A percentile compares a stretch with the other conserved stretches of the same genome.
phyloP scores from a whole-genome alignment of 2,888 invertebrate genomes.

The Liodrosophila aerea region DNA sequence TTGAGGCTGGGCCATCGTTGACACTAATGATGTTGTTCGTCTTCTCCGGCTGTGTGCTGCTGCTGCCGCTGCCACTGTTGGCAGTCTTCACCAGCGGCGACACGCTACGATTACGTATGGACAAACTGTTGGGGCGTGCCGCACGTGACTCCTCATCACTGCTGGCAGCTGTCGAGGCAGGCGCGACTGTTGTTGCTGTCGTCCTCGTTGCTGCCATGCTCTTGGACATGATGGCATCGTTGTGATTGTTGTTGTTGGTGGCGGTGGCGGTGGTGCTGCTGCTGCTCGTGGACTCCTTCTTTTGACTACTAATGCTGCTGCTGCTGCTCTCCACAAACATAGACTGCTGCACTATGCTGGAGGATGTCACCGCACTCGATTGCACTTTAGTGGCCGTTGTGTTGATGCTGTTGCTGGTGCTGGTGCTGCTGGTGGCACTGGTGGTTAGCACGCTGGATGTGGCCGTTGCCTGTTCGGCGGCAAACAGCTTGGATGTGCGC shows the following conservation, averaged over 20 bases:
- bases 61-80: slow-evolving; percentile 31
- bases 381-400: slow-evolving; percentile 74
- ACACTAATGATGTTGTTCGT: slow-evolving; percentile 23
- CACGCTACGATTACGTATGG: slow-evolving; percentile 79
- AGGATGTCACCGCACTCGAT: slow-evolving; percentile 76
- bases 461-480: slow-evolving; percentile 51
- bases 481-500: slow-evolving; percentile 70
- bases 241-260: slow-evolving; percentile 48
- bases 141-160: slow-evolving; percentile 76
- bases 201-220: slow-evolving; percentile 52
- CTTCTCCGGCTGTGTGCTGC: slow-evolving; percentile 34
- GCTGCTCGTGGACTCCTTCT: slow-evolving; percentile 45
- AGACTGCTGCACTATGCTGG: slow-evolving; percentile 73
- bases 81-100: slow-evolving; percentile 74
- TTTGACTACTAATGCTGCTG: slow-evolving; percentile 57
- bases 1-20: slow-evolving; percentile 34
- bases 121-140: slow-evolving; percentile 78
- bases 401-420: slow-evolving; percentile 38
- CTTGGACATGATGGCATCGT: slow-evolving; percentile 65
- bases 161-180: slow-evolving; percentile 34
- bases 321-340: slow-evolving; percentile 71
- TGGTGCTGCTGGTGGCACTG: slow-evolving; percentile 43
- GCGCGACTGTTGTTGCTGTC: slow-evolving; percentile 20
- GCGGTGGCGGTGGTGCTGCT: slow-evolving; percentile 45
- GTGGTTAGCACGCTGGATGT: slow-evolving; percentile 45